Conservation (phyloP, 2,888 invertebrate species). For the Eilema caniola region DNA sequence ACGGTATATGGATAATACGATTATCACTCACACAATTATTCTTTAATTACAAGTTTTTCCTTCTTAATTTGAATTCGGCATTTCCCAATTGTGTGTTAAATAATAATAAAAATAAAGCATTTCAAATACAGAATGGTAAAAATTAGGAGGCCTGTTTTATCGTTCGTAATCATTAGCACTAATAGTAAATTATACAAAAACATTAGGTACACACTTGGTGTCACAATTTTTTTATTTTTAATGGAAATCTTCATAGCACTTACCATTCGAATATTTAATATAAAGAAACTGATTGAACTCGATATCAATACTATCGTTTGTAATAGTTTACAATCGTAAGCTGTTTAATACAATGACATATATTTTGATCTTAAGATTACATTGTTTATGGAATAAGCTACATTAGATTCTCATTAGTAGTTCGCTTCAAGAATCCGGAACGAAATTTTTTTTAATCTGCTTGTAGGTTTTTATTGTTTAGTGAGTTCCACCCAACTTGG, state of each 20-base stretch:
- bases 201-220: background rate
- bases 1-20: constrained; percentile 54
- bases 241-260: background rate
- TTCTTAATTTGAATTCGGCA: background rate
- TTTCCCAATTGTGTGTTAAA: background rate
- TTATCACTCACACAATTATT: too few species aligned
- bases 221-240: background rate
- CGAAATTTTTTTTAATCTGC: background rate
- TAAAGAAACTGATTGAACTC: background rate
- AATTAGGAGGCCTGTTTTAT: background rate
- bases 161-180: background rate
- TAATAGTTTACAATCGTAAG: background rate
- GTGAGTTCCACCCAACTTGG: too few species aligned
- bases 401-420: background rate
- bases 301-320: background rate
- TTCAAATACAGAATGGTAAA: background rate
- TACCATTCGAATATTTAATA: background rate
- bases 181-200: background rate
- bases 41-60: too few species aligned
- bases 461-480: background rate
- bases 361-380: background rate
- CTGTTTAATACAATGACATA: background rate
- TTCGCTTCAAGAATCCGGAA: background rate
- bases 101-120: background rate
- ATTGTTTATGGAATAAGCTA: background rate